These are phyloP conservation scores for Lanistes nyassanus DNA, from an alignment of 1,140 invertebrate genomes.

Conservation along the genomic window DNA sequence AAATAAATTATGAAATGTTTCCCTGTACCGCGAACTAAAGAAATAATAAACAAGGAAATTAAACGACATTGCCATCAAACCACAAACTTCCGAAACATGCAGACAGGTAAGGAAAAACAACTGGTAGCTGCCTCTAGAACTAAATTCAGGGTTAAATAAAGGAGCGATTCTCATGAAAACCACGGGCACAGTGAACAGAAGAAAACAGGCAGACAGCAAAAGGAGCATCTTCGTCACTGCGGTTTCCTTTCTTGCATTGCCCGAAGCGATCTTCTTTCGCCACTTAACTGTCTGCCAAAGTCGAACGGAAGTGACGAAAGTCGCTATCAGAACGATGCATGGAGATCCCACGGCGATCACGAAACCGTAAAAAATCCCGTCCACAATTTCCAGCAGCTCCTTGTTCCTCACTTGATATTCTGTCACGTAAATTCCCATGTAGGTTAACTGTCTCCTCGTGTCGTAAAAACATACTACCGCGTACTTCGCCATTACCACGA, in stretches of 20 bases:
- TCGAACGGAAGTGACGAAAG: neutral
- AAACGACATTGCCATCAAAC: neutral
- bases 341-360: neutral
- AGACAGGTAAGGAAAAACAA: neutral
- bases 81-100: neutral
- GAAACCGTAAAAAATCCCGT: neutral
- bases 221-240: conserved; percentile 13
- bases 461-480: neutral
- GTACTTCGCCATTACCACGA: too few relatives aligned
- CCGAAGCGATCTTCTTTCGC: neutral
- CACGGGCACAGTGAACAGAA: neutral
- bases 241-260: neutral
- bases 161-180: neutral
- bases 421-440: too few relatives aligned
- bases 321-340: neutral
- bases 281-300: neutral
- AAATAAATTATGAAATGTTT: neutral
- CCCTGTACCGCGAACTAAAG: conserved; percentile 3
- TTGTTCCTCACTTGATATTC: neutral
- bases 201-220: neutral
- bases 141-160: conserved; percentile 2
- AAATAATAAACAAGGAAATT: conserved; percentile 1
- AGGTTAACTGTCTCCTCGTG: neutral
- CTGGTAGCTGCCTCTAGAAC: neutral
- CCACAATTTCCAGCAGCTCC: neutral